A percentile compares a stretch with the other conserved stretches of the same genome.
These are phyloP conservation scores for Sepiola atlantica DNA, from an alignment of 2,888 invertebrate species.

Conservation along the genomic window DNA sequence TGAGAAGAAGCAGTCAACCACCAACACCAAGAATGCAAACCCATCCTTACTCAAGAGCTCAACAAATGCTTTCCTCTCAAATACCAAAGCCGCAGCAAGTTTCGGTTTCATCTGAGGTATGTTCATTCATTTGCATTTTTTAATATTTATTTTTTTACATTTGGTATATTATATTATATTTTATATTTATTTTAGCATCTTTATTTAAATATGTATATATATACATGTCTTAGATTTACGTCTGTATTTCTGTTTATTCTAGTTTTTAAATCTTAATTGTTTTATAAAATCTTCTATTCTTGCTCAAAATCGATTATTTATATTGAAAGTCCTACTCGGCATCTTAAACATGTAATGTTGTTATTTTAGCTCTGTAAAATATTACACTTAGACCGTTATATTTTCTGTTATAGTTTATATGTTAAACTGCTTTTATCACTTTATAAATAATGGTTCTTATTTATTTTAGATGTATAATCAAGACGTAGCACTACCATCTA, in stretches of 20 bases:
- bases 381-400: background rate
- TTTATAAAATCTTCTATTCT: background rate
- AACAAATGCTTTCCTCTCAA: background rate
- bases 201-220: background rate
- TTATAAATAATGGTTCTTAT: background rate
- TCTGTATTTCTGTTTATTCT: background rate
- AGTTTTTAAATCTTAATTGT: background rate
- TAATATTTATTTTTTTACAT: background rate
- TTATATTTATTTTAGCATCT: background rate
- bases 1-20: conserved; percentile 9
- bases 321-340: background rate
- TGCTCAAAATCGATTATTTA: background rate
- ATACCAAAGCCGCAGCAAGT: background rate
- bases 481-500: background rate
- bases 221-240: background rate
- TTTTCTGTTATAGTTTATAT: background rate
- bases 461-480: background rate
- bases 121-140: background rate
- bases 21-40: background rate
- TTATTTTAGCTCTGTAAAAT: background rate
- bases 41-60: background rate
- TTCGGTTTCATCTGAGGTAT: background rate
- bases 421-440: background rate
- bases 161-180: background rate
- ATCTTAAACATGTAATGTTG: background rate